A percentile compares a stretch with the other conserved stretches of the same genome.
Conservation (phyloP, 1,140 invertebrate genomes). For the Trichonephila clavipes region DNA sequence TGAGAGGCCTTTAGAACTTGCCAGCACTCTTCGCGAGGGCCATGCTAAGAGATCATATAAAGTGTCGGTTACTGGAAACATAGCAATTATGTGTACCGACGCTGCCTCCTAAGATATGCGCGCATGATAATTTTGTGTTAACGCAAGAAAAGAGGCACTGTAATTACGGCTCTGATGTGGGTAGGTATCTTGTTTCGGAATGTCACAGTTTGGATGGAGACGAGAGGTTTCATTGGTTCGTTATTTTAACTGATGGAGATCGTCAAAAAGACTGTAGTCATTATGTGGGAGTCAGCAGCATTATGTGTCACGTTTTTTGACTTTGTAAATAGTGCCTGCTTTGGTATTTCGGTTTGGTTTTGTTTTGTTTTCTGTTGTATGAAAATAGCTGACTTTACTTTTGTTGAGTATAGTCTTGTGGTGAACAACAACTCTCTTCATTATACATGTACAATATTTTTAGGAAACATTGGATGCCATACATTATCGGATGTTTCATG, state of each 20-base stretch:
- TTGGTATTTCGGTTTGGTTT: too few species aligned
- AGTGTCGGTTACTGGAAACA: constrained; percentile 52
- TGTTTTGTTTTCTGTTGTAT: too few species aligned
- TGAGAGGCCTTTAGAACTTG: not conserved
- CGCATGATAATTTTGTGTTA: constrained; percentile 25
- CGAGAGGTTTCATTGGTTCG: not conserved
- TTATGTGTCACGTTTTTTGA: too few species aligned
- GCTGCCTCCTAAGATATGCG: not conserved
- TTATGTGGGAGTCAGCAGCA: not conserved
- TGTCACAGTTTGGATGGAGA: not conserved
- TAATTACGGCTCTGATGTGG: not conserved
- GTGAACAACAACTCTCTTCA: too few species aligned
- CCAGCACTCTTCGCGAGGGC: not conserved
- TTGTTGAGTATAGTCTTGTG: too few species aligned
- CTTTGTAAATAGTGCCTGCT: too few species aligned
- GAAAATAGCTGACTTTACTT: too few species aligned
- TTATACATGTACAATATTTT: too few species aligned
- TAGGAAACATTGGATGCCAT: too few species aligned
- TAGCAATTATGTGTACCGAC: constrained; percentile 58
- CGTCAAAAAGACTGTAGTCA: not conserved
- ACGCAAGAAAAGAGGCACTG: not conserved
- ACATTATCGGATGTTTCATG: too few species aligned
- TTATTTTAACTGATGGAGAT: not conserved
- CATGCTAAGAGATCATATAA: constrained; percentile 7
- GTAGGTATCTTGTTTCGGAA: not conserved